These are phyloP conservation scores for Chauna torquata DNA, from an alignment of 2,113 vertebrate species.

Conservation along the genomic window DNA sequence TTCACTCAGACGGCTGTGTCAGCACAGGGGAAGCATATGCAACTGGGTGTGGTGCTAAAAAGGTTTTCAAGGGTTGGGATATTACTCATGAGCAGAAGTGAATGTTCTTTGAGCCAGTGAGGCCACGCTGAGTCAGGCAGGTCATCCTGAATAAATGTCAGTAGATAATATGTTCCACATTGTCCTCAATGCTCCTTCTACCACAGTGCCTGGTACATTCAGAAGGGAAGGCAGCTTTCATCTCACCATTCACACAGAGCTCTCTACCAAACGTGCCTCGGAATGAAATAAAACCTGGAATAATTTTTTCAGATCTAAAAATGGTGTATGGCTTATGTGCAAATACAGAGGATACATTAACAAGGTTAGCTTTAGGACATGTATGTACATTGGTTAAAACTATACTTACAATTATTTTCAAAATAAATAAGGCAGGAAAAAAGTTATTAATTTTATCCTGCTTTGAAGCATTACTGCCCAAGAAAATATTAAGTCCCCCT, in stretches of 20 bases:
- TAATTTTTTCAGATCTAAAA: neutral
- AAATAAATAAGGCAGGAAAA: neutral
- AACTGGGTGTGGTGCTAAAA: neutral
- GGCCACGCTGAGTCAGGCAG: neutral
- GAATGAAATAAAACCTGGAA: neutral
- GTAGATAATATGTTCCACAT: neutral
- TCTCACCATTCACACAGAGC: neutral
- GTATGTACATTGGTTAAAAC: neutral
- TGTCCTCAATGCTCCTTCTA: neutral
- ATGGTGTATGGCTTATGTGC: neutral
- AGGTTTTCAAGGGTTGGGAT: neutral
- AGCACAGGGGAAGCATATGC: neutral
- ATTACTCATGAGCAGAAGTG: conserved; percentile 6
- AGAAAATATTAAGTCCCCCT: neutral
- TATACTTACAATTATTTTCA: neutral
- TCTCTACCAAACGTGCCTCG: neutral
- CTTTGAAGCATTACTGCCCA: neutral
- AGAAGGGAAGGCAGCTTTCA: neutral
- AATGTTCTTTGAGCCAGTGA: neutral
- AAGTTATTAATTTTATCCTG: neutral
- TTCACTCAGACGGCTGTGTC: neutral
- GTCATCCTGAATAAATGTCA: neutral
- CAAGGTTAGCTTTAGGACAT: neutral
- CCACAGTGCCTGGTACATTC: neutral
- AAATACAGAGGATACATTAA: neutral